Evolutionary conservation across 2,888 invertebrate species (phyloP).

Genomic region (Habrosyne pyritoides): DNA sequence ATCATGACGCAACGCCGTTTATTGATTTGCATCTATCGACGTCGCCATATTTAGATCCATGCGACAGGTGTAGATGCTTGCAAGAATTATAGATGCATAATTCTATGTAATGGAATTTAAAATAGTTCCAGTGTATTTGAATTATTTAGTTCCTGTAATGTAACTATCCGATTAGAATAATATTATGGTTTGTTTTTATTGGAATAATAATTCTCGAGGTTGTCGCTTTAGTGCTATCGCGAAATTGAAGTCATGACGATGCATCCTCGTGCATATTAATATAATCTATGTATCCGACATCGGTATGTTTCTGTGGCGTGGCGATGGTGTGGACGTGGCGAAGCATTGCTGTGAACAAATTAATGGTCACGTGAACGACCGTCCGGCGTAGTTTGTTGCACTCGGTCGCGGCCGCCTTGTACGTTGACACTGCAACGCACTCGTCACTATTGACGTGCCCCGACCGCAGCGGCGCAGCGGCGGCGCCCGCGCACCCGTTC

Average conservation of each 20-base stretch:
- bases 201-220: background rate
- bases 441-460: slow-evolving; percentile 33
- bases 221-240: background rate
- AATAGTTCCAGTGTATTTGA: background rate
- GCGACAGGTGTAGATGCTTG: slow-evolving; percentile 40
- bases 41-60: slow-evolving; percentile 46
- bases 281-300: slow-evolving; percentile 4
- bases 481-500: slow-evolving; percentile 19
- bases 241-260: slow-evolving; percentile 12
- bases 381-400: slow-evolving; percentile 69
- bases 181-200: background rate
- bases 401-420: slow-evolving; percentile 51
- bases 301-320: slow-evolving; percentile 21
- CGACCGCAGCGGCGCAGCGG: slow-evolving; percentile 18
- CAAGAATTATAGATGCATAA: slow-evolving; percentile 6
- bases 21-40: slow-evolving; percentile 61
- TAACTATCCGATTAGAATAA: background rate
- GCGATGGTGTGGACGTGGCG: slow-evolving; percentile 36
- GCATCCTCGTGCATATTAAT: slow-evolving; percentile 11
- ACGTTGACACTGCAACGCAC: slow-evolving; percentile 66
- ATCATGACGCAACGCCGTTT: slow-evolving; percentile 61
- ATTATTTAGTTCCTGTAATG: background rate
- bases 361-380: slow-evolving; percentile 63
- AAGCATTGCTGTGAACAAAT: slow-evolving; percentile 56
- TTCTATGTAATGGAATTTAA: background rate